Base-by-base conservation (phyloP, 2,113 vertebrate species). In the Stictonetta naevosa region DNA sequence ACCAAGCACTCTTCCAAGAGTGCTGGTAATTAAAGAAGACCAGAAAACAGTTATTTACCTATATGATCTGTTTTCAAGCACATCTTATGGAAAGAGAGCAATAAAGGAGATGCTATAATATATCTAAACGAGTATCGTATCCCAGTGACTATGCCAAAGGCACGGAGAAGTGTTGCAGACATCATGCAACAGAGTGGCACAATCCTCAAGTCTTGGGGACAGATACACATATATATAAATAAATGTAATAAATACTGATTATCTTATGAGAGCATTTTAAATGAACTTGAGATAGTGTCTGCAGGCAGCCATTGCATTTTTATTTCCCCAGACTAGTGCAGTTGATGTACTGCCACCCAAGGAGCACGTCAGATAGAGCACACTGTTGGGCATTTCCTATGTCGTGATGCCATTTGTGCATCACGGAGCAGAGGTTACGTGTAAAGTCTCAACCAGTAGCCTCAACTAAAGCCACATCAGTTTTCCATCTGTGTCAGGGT, bases 271-370 rank as follows among this genome's bases (percentile, higher is more conserved):
- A 94, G 92, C 74, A 44, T 8, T 84, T 86, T 88, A 86, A 92
- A 90, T 90, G 53, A 94, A 72, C 36, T 12, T 52, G 59, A 81
- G 64, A 46, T n/a, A 13, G 3, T 83, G 48, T 72, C 59, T 78
- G 55, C 56, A 88, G 78, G 79, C 63, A 92, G 52, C n/a, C 73
- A 44, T 91, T 94, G 90, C 6, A 28, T 67, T 81, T 88, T 95
- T 96, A 96, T 96, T 96, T 94, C 95, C 93, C 95, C 28, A 73
- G 95, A 83, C 73, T 55, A 79, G 48, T 58, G 58, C 44, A n/a
- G 78, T 82, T 96, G 93, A 91, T 86, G 13, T 2, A 3, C 56
- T 81, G 73, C 75, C 80, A 91, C 46, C 86, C 58, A 23, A 1
- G 0, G 40, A 83, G 20, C 60, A 83, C 83, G 72, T 92, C 80